These are phyloP conservation scores for Aphodius sticticus DNA, from an alignment of 2,888 invertebrate species.

Conservation along the genomic window DNA sequence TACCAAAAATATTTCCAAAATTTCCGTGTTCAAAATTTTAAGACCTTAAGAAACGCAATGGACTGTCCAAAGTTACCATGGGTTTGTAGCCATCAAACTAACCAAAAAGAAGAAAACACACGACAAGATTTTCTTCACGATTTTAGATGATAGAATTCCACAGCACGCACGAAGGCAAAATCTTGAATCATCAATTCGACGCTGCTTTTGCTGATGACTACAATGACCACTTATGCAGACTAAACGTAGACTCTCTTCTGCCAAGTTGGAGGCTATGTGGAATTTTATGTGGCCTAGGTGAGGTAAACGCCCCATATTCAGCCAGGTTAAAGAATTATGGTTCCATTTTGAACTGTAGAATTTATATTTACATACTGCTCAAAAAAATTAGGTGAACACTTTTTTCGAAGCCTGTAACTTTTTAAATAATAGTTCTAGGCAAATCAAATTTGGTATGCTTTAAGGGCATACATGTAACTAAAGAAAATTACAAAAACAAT, in stretches of 20 bases:
- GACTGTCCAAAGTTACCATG: constrained; percentile 56
- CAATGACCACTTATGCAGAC: constrained; percentile 63
- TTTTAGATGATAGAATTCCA: constrained; percentile 57
- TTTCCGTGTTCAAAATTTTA: constrained; percentile 12
- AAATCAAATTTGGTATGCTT: too few species aligned
- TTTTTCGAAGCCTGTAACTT: too few species aligned
- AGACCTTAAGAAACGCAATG: constrained; percentile 24
- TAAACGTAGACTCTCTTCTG: constrained; percentile 59
- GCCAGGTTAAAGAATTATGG: too few species aligned
- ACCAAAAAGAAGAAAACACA: too few species aligned
- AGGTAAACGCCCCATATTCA: not conserved
- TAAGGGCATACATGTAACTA: too few species aligned
- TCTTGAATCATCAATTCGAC: constrained; percentile 63
- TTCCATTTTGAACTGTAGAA: too few species aligned
- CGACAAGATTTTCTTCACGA: too few species aligned
- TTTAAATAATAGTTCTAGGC: too few species aligned
- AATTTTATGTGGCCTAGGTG: constrained; percentile 67
- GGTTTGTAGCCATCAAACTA: constrained; percentile 41
- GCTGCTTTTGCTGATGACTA: constrained; percentile 62
- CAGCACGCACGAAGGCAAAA: constrained; percentile 50
- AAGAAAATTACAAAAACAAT: too few species aligned
- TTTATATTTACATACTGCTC: too few species aligned
- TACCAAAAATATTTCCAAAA: not conserved
- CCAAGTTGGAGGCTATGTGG: constrained; percentile 64
- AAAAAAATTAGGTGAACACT: too few species aligned